A percentile compares a stretch with the other conserved stretches of the same genome.
Conservation (phyloP, 2,888 invertebrate species). For the Drosophila mayaguana region DNA sequence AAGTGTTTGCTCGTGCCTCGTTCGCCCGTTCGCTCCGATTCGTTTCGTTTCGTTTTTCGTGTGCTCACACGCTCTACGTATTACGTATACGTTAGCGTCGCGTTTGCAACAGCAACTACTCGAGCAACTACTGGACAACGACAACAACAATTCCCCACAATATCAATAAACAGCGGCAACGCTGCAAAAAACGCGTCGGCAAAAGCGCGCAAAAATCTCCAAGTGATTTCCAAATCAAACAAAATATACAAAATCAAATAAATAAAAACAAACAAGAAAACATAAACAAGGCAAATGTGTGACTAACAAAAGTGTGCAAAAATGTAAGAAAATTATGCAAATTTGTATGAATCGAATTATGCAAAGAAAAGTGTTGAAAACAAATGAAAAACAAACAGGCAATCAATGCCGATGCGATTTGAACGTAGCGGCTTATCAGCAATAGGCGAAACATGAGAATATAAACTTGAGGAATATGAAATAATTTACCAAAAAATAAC, state of each 20-base stretch:
- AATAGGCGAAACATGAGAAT: conserved; percentile 8
- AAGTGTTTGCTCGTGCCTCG: conserved; percentile 65
- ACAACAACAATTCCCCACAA: conserved; percentile 25
- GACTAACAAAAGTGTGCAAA: conserved; percentile 60
- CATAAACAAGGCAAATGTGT: conserved; percentile 61
- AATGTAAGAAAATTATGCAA: conserved; percentile 63
- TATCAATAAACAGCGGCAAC: conserved; percentile 39
- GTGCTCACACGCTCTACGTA: conserved; percentile 46
- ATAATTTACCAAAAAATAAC: not conserved
- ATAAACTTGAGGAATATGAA: conserved; percentile 2
- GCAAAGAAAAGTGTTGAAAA: conserved; percentile 20
- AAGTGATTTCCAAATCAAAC: conserved; percentile 10
- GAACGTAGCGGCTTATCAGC: conserved; percentile 44
- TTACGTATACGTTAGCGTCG: conserved; percentile 60
- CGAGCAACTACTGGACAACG: conserved; percentile 26
- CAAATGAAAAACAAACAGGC: conserved; percentile 6
- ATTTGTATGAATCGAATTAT: not conserved
- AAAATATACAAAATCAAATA: conserved; percentile 2
- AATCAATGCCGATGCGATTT: conserved; percentile 52
- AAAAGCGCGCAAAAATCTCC: conserved; percentile 59
- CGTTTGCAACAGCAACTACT: conserved; percentile 39
- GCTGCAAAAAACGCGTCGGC: conserved; percentile 65
- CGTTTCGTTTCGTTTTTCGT: conserved; percentile 46
- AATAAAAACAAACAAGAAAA: conserved; percentile 36
- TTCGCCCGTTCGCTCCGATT: conserved; percentile 46